Conservation (phyloP, 2,113 vertebrate species). For the Forbesichthys agassizii region DNA sequence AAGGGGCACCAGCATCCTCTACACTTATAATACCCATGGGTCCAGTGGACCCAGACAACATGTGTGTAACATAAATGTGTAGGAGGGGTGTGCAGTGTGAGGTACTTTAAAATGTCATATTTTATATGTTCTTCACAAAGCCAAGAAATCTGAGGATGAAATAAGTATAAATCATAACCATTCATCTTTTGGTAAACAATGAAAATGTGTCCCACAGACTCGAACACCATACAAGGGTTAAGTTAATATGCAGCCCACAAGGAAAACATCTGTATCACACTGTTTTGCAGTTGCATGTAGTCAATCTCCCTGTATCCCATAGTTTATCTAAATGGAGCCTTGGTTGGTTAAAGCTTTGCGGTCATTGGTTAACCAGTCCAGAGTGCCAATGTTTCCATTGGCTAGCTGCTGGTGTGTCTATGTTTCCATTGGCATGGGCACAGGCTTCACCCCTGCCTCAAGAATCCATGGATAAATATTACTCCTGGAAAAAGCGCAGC, state of each 20-base stretch:
- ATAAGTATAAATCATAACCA: too few relatives aligned
- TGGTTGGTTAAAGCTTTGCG: conserved; percentile 50
- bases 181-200: too few relatives aligned
- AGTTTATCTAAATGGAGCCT: conserved; percentile 36
- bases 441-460: conserved; percentile 64
- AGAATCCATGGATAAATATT: conserved; percentile 74
- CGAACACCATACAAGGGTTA: too few relatives aligned
- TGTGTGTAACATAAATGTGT: too few relatives aligned
- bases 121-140: too few relatives aligned
- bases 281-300: not conserved
- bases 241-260: not conserved
- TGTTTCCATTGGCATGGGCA: conserved; percentile 75
- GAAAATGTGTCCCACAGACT: too few relatives aligned
- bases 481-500: conserved; percentile 65
- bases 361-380: conserved; percentile 68
- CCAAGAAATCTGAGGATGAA: too few relatives aligned
- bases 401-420: conserved; percentile 55
- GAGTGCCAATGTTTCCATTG: conserved; percentile 68
- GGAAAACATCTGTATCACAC: not conserved
- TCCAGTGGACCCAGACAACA: too few relatives aligned
- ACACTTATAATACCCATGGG: too few relatives aligned
- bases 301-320: conserved; percentile 12
- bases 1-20: too few relatives aligned
- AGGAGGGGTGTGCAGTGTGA: too few relatives aligned
- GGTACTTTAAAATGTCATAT: too few relatives aligned